Evolutionary conservation across 2,113 vertebrate genomes (phyloP), one percentile per base, ranked within the genome.

Genomic region (Strix uralensis): DNA sequence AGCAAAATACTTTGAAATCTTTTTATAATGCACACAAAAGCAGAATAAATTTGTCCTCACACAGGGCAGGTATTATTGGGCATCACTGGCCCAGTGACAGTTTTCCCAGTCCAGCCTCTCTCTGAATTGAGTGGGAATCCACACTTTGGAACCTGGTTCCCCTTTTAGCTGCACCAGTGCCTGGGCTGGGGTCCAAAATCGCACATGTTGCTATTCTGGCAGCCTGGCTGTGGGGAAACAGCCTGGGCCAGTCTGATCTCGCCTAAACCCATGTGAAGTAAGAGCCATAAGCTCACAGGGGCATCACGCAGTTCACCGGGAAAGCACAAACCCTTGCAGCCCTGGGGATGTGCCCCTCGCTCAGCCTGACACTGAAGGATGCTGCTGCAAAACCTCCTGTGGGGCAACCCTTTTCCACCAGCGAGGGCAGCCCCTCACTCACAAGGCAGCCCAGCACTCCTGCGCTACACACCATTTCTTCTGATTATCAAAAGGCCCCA

Each of bases 161-260:
- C 42, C 63, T 90, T 40, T 26, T 15, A 30, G 29, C 40, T 77
- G 62, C 29, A 62, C 16, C 15, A 1, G 38, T 0, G 0, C 54
- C 52, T 20, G 62, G 61, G 21, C 46, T 62, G 69, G 55, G 40
- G 23, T 14, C 38, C 0, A 2, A 52, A 67, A 46, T 40, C 5
- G 0, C 29, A n/a, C 1, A 0, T 4, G 2, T 13, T 1, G 1
- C 4, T 40, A 38, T n/a, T 27, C n/a, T 23, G n/a, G 30, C 40
- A 81, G 46, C 47, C 21, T 22, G 40, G 59, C 27, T 32, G 46
- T 7, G 21, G 6, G 54, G 47, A 36, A 62, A 49, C 19, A 13
- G 46, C 51, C 59, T 47, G 59, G 21, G 59, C 22, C 34, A 9
- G 46, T 3, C 61, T 27, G 34, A 15, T 11, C 47, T 36, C 25